Conservation (phyloP, 2,888 invertebrate genomes). For the Gnatocerus cornutus region DNA sequence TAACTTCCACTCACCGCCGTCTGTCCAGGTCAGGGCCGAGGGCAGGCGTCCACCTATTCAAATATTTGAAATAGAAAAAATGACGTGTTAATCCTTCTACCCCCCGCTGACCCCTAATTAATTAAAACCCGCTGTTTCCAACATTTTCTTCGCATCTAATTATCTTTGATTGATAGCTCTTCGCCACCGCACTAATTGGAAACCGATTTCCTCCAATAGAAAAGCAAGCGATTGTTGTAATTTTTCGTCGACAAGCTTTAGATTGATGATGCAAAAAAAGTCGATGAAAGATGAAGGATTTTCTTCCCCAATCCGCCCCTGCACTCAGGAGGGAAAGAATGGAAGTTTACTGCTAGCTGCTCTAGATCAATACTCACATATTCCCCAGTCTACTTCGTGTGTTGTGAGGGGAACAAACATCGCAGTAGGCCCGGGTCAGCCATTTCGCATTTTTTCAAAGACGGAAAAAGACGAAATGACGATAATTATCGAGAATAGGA, state of each 20-base stretch:
- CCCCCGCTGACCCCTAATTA: constrained; percentile 28
- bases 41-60: constrained; percentile 26
- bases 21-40: constrained; percentile 22
- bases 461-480: constrained; percentile 30
- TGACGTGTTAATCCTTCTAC: constrained; percentile 28
- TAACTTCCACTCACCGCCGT: neutral
- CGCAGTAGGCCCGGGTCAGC: constrained; percentile 51
- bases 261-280: constrained; percentile 35
- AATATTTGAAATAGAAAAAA: constrained; percentile 36
- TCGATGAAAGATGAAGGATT: constrained; percentile 29
- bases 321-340: constrained; percentile 63
- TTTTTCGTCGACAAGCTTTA: constrained; percentile 18
- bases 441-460: constrained; percentile 49
- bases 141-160: constrained; percentile 27
- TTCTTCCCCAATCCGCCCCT: constrained; percentile 41
- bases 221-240: constrained; percentile 8
- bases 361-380: constrained; percentile 68
- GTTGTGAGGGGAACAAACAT: constrained; percentile 63
- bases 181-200: constrained; percentile 28
- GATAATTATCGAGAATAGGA: constrained; percentile 51
- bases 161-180: constrained; percentile 31
- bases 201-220: constrained; percentile 16
- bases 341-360: constrained; percentile 65
- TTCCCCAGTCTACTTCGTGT: constrained; percentile 63
- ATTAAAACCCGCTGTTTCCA: constrained; percentile 29